Base-by-base conservation (phyloP, 1,140 invertebrate species). In the Ceratina calcarata region DNA sequence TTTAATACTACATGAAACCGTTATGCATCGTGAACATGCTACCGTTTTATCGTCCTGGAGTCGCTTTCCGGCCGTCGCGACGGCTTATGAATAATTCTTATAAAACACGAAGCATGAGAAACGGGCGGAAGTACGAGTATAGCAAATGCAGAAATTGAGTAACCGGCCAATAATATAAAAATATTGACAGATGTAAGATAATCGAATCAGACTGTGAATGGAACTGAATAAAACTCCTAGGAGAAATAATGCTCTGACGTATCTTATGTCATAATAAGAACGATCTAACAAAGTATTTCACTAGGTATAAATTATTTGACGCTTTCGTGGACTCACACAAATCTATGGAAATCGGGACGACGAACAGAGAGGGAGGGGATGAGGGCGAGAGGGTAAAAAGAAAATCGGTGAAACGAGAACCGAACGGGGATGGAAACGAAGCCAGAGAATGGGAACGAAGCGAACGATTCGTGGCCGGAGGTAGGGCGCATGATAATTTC, bases 291-390 rank as follows among this genome's bases (percentile, higher is more conserved):
- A 49, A 37, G 51, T 73, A 73, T 65, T 79, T n/a, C 62, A 15
- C 45, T 16, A 55, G 70, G 62, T 68, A n/a, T 49, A 45, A 67
- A 22, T 53, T 67, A 76, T 76, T 75, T 55, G 69, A 81, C 83
- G 62, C 78, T 84, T 79, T 65, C 55, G 79, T 69, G 75, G 78
- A 82, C 74, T 85, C 81, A 81, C 82, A 83, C 71, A 85, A 85
- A 86, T 85, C 67, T 77, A 16, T 22, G 55, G 24, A 69, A 78
- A 78, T n/a, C 57, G 18, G 65, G 22, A 51, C 55, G 49, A 16
- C 16, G 49, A 20, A 4, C 3, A 24, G 45, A 12, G 24, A 13
- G 10, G 3, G 3, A 45, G 37, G 37, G 37, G 6, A 45, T 10
- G 37, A 7, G 24, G 13, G 45, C n/a, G 61, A 15, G 20, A 18